Conservation (phyloP, 2,888 invertebrate species). For the Acanthosoma haemorrhoidale region DNA sequence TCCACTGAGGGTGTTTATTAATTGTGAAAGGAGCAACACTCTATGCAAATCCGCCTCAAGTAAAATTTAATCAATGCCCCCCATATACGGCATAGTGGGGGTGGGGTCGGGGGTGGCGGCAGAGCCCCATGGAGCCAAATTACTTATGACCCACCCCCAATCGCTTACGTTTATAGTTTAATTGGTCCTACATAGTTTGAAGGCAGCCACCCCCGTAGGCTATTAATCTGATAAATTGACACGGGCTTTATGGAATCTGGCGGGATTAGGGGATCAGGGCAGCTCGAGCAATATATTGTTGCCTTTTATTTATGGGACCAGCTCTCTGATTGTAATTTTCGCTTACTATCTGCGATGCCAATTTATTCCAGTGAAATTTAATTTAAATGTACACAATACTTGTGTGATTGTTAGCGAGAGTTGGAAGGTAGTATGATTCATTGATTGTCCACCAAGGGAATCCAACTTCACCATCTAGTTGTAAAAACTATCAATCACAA, state of each 20-base stretch:
- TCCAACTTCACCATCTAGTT: no score
- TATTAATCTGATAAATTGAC: slow-evolving; percentile 6
- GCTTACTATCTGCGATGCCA: no score
- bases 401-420: no score
- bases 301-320: slow-evolving; percentile 2
- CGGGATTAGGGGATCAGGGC: slow-evolving; percentile 14
- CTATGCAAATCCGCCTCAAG: not conserved
- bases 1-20: not conserved
- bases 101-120: no score
- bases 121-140: no score
- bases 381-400: no score
- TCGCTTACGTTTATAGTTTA: slow-evolving; percentile 12
- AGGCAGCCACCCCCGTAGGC: not conserved
- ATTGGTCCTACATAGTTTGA: slow-evolving; percentile 4
- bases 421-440: no score
- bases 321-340: no score
- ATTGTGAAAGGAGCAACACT: not conserved
- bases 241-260: not conserved
- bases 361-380: no score
- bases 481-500: no score
- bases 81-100: no score
- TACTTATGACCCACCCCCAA: not conserved
- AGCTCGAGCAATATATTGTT: not conserved
- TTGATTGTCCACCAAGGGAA: no score
- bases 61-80: slow-evolving; percentile 6